phyloP scores from a whole-genome alignment of 2,113 vertebrate genomes.

The Cathartes aura region DNA sequence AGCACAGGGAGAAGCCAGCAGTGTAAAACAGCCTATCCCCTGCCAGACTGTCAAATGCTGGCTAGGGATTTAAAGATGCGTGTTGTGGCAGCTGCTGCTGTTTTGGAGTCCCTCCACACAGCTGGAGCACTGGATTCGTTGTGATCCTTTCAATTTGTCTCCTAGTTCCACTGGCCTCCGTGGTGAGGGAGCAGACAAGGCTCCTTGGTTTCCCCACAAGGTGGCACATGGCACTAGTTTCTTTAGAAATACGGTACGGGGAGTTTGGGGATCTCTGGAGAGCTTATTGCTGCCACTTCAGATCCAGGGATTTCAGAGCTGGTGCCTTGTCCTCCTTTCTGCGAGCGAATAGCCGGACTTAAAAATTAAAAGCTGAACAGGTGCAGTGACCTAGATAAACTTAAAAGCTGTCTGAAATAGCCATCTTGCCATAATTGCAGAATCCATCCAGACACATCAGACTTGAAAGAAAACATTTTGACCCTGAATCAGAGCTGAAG shows the following conservation, averaged over 20 bases:
- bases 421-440: background rate
- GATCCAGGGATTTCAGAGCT: background rate
- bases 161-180: background rate
- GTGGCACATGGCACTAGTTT: conserved; percentile 48
- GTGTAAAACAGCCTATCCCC: background rate
- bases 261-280: background rate
- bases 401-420: conserved; percentile 1
- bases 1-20: background rate
- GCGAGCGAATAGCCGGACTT: accelerated
- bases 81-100: background rate
- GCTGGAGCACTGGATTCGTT: background rate
- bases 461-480: background rate
- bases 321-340: background rate
- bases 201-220: conserved; percentile 58
- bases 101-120: background rate
- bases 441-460: background rate
- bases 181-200: background rate
- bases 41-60: background rate
- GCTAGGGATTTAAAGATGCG: background rate
- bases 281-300: conserved; percentile 28
- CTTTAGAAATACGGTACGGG: background rate
- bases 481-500: background rate
- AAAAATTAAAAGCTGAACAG: conserved; percentile 41
- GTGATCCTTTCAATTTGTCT: background rate
- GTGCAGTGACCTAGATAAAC: conserved; percentile 47